Evolutionary conservation across 2,797 vertebrate species (phyloP).

Genomic region (Mormyrops attenuatus): DNA sequence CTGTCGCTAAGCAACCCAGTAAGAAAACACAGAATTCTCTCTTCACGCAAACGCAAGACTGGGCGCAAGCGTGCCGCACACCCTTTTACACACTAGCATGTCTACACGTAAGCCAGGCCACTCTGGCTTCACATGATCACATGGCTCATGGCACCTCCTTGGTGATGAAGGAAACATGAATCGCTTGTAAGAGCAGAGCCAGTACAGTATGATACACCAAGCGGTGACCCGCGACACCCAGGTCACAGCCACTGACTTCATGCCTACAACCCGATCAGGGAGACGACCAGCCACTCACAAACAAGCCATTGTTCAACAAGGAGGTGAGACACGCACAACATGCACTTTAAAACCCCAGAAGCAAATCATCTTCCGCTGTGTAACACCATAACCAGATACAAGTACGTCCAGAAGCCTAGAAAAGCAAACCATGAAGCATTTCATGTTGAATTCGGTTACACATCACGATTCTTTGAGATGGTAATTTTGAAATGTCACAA

Average conservation of each 20-base stretch:
- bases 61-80: neutral
- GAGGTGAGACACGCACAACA: neutral
- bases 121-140: neutral
- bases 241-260: neutral
- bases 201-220: neutral
- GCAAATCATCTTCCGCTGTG: neutral
- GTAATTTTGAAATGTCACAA: neutral
- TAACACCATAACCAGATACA: neutral
- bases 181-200: neutral
- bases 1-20: neutral
- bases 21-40: neutral
- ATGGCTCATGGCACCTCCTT: neutral
- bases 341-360: neutral
- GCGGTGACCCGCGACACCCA: neutral
- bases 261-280: neutral
- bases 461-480: neutral
- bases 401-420: neutral
- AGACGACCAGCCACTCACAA: neutral
- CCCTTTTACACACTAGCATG: neutral
- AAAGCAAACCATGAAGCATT: neutral
- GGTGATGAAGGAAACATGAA: constrained; percentile 7
- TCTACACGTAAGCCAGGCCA: neutral
- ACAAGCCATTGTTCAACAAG: neutral
- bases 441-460: neutral
- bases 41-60: neutral